phyloP scores from a whole-genome alignment of 1,140 invertebrate species.

The Drosophila fuyamai region DNA sequence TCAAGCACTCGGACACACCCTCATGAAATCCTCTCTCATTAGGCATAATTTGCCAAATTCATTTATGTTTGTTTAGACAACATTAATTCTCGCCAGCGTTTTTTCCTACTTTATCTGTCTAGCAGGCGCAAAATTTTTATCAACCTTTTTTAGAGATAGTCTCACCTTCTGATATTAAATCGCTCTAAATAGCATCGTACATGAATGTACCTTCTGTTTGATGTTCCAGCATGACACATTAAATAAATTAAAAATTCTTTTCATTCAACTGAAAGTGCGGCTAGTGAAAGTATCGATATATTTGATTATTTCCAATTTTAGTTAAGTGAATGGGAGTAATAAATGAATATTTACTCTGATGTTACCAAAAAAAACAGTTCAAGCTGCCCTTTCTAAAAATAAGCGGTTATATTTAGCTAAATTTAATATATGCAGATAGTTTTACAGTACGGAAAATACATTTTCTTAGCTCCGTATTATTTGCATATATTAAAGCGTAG shows the following conservation, averaged over 20 bases:
- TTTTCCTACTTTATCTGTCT: conserved; percentile 12
- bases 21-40: conserved; percentile 1
- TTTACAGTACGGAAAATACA: too few relatives aligned
- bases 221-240: conserved; percentile 37
- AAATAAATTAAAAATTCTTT: conserved; percentile 67
- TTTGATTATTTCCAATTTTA: not conserved
- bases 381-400: too few relatives aligned
- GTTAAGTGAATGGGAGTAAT: too few relatives aligned
- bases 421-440: too few relatives aligned
- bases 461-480: too few relatives aligned
- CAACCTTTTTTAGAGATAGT: conserved; percentile 34
- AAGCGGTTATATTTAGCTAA: too few relatives aligned
- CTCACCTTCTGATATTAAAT: conserved; percentile 57
- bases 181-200: conserved; percentile 69
- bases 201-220: conserved; percentile 20
- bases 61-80: conserved; percentile 28
- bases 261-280: conserved; percentile 12
- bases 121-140: conserved; percentile 25
- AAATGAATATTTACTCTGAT: not conserved
- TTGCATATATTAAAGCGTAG: too few relatives aligned
- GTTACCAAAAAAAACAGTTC: not conserved
- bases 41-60: conserved; percentile 28
- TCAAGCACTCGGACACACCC: conserved; percentile 1
- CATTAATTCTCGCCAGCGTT: conserved; percentile 24
- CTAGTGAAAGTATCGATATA: not conserved